Evolutionary conservation across 2,797 vertebrate species (phyloP), one percentile per base, ranked within the genome.

Genomic region (Chelon labrosus): DNA sequence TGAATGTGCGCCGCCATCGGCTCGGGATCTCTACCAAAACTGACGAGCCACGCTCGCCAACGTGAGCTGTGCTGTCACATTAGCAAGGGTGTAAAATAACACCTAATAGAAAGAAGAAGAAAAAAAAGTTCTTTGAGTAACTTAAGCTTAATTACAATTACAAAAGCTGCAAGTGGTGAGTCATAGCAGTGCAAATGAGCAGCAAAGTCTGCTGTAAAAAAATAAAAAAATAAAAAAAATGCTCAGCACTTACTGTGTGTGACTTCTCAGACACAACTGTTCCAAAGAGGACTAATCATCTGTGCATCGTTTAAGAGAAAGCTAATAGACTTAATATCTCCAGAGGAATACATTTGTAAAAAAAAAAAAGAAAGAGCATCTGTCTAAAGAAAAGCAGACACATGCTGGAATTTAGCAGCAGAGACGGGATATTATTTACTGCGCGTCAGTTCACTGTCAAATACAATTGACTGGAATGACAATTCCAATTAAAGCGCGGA

Each of bases 1-100:
- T 81, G 75, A 84, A 77, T 19, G 65, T 9, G 70, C 1, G 50
- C 80, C 52, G 69, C 77, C 69, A 80, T 76, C 65, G 67, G 5
- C 75, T 70, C 50, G 0, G 50, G 17, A 42, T 59, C 53, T 68
- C 65, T 19, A 64, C 31, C 39, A 12, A 65, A 42, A 66, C 58
- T 67, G n/a, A 59, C 10, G 2, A 27, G 4, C n/a, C 27, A 6
- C 50, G 10, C 44, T 8, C 44, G 12, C 55, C 7, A 27, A 12
- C 59, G 42, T 19, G 19, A 65, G 58, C 31, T 61, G 46, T 10
- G 41, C 44, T 25, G 54, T 22, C 52, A 38, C 47, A 56, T 49
- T 44, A 64, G 73, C 53, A 46, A 19, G 51, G 31, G 25, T 0
- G 1, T 25, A n/a, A 73, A 12, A 7, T n/a, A 39, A 12, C 3